phyloP scores from a whole-genome alignment of 1,140 invertebrate genomes.

The Zaprionus lachaisei region DNA sequence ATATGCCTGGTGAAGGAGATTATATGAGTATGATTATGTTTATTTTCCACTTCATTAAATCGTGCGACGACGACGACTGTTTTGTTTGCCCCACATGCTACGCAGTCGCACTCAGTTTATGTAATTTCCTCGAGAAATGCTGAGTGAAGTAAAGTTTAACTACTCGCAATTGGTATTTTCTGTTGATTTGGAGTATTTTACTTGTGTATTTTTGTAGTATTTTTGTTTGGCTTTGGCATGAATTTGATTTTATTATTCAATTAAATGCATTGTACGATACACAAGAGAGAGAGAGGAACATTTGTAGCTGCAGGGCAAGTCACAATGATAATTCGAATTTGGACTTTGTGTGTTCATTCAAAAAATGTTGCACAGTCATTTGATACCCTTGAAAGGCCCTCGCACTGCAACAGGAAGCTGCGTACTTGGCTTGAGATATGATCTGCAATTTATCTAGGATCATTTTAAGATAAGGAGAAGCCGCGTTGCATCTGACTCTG shows the following conservation, averaged over 20 bases:
- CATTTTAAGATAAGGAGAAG: not conserved
- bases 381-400: conserved; percentile 2
- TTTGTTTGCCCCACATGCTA: conserved; percentile 40
- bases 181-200: conserved; percentile 28
- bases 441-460: conserved; percentile 1
- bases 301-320: not conserved
- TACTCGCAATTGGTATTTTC: conserved; percentile 46
- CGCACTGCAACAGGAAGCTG: conserved; percentile 2
- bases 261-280: conserved; percentile 67
- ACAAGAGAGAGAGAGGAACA: not conserved
- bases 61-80: conserved; percentile 63
- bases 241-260: conserved; percentile 73
- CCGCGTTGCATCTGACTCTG: not conserved
- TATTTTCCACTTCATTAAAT: conserved; percentile 81
- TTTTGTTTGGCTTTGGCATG: conserved; percentile 71
- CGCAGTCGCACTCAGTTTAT: conserved; percentile 55
- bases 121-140: conserved; percentile 65
- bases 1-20: conserved; percentile 22
- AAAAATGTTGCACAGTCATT: conserved; percentile 23
- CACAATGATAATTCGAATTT: conserved; percentile 37
- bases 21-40: conserved; percentile 63
- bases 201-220: conserved; percentile 46
- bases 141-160: conserved; percentile 55
- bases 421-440: not conserved
- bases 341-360: conserved; percentile 34